Conservation (phyloP, 37 sponge, comb jelly and placozoan genomes). For the Ephydatia muelleri region DNA sequence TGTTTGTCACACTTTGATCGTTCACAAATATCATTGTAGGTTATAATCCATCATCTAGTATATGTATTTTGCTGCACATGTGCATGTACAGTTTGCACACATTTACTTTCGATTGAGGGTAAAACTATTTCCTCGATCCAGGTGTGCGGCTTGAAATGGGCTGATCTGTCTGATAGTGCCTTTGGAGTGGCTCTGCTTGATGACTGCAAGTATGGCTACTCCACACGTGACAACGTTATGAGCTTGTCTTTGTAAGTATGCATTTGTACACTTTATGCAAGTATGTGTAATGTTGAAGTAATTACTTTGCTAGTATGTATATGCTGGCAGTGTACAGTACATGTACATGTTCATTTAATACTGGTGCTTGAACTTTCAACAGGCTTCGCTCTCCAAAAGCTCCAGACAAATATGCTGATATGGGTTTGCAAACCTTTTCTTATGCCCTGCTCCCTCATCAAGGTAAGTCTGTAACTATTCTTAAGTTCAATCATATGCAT, state of each 20-base stretch:
- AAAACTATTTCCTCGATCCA: neutral
- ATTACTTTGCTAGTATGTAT: no score
- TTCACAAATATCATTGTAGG: no score
- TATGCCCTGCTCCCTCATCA: constrained; percentile 62
- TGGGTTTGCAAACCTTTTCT: constrained; percentile 56
- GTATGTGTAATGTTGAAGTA: neutral
- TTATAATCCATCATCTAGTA: no score
- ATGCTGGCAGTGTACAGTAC: neutral
- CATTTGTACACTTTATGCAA: neutral
- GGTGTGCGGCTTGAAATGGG: constrained; percentile 86
- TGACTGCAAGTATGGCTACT: constrained; percentile 74
- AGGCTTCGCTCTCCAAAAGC: constrained; percentile 69
- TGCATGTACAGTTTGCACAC: no score
- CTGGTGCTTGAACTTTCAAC: neutral
- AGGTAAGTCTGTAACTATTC: no score
- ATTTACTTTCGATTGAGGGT: no score
- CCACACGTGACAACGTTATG: constrained; percentile 56
- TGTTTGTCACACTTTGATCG: no score
- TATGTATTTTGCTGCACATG: no score
- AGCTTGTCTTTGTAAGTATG: constrained; percentile 60
- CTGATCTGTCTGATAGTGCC: constrained; percentile 68
- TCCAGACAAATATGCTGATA: constrained; percentile 77
- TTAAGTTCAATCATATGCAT: no score
- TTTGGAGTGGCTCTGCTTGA: constrained; percentile 75
- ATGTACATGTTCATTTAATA: neutral